Conservation (phyloP, 2,113 vertebrate species). For the Chionis minor region DNA sequence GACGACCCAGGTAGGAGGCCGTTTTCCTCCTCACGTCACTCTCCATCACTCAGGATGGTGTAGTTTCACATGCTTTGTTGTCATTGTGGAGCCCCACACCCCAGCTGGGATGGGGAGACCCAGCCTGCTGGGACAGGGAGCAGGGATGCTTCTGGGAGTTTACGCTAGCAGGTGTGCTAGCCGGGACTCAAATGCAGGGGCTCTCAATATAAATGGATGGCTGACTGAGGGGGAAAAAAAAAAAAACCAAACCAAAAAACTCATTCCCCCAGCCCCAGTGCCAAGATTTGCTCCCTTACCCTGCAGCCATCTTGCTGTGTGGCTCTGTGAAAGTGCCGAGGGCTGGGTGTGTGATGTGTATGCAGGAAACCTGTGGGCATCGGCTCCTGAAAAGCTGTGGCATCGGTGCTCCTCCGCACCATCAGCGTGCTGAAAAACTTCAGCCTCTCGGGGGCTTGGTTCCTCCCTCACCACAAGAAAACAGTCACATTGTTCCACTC, state of each 20-base stretch:
- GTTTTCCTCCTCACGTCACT: neutral
- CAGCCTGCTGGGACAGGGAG: neutral
- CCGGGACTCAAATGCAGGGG: neutral
- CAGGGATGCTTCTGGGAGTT: neutral
- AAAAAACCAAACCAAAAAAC: too few species aligned
- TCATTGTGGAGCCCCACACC: fast-evolving
- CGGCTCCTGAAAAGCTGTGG: neutral
- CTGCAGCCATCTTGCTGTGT: neutral
- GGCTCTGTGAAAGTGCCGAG: neutral
- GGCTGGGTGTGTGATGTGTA: neutral
- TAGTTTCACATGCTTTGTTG: neutral
- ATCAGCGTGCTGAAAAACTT: neutral
- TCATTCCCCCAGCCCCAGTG: neutral
- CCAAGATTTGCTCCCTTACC: neutral
- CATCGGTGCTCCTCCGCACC: neutral
- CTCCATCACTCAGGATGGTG: neutral
- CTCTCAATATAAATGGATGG: neutral
- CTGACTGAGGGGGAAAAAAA: fast-evolving
- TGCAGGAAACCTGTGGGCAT: fast-evolving
- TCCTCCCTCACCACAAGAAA: neutral
- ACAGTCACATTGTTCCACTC: conserved; percentile 26
- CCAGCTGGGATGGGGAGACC: fast-evolving
- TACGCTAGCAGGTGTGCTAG: neutral
- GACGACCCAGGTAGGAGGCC: conserved; percentile 88
- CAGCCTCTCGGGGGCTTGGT: neutral